Percentiles rank a stretch among this genome's conserved stretches.
These are phyloP conservation scores for Hycleus cichorii DNA, from an alignment of 1,140 invertebrate species.

Conservation along the genomic window DNA sequence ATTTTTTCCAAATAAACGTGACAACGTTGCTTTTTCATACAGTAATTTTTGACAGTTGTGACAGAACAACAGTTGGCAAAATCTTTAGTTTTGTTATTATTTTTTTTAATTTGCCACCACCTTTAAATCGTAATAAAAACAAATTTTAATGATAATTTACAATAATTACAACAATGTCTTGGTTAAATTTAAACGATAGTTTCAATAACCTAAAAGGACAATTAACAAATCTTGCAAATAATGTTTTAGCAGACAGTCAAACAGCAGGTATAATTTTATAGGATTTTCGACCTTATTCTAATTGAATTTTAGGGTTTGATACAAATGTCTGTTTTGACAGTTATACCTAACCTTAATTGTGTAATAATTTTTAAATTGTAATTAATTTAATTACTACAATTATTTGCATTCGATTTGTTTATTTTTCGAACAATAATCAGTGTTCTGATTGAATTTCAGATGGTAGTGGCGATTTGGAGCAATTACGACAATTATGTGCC, in stretches of 20 bases:
- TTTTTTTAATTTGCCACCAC: no score
- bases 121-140: no score
- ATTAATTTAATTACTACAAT: no score
- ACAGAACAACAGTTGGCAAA: constrained; percentile 6
- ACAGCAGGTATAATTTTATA: constrained; percentile 41
- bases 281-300: no score
- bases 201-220: constrained; percentile 66
- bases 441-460: no score
- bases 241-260: constrained; percentile 55
- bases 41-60: not conserved
- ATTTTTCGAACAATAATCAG: no score
- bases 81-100: not conserved
- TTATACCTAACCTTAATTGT: no score
- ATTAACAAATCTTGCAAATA: constrained; percentile 66
- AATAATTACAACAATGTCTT: constrained; percentile 50
- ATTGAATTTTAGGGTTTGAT: no score
- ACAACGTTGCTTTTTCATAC: not conserved
- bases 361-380: no score
- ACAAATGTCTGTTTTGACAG: no score
- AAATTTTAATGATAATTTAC: no score
- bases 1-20: not conserved
- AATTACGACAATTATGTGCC: constrained; percentile 52
- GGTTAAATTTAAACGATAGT: constrained; percentile 67
- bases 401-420: no score
- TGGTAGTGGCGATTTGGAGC: constrained; percentile 23